A percentile compares a stretch with the other conserved stretches of the same genome.
Conservation (phyloP, 2,797 vertebrate species). For the Pipistrellus pipistrellus region DNA sequence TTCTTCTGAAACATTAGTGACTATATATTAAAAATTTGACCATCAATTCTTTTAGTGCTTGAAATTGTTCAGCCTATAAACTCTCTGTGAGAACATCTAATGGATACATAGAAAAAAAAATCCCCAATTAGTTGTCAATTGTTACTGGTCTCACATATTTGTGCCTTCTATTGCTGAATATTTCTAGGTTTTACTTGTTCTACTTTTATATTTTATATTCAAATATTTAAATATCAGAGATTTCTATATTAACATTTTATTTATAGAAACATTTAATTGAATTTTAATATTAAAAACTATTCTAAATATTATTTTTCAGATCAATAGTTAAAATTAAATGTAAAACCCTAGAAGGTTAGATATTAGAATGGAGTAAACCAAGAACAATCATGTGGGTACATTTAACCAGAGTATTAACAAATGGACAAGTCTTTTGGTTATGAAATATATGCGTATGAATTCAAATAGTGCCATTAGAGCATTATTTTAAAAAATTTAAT, state of each 20-base stretch:
- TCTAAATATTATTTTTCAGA: constrained; percentile 5
- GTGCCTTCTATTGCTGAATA: neutral
- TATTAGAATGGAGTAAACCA: neutral
- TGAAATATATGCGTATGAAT: neutral
- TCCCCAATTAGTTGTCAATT: neutral
- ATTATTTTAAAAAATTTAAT: neutral
- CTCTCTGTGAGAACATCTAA: neutral
- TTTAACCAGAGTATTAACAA: neutral
- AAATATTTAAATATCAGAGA: neutral
- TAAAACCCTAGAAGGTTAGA: neutral
- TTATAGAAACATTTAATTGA: neutral
- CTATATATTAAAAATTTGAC: neutral
- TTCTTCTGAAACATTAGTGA: neutral
- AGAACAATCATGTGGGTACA: neutral
- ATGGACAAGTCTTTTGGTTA: neutral
- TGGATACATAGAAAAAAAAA: neutral
- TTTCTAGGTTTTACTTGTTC: neutral
- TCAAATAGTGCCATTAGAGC: neutral
- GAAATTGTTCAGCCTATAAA: neutral
- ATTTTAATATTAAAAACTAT: neutral
- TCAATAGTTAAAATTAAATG: constrained; percentile 25
- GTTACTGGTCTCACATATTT: neutral
- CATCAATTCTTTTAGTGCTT: neutral
- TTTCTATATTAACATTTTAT: neutral
- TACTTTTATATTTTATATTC: constrained; percentile 14